These are phyloP conservation scores for Gryllus bimaculatus DNA, from an alignment of 1,140 invertebrate genomes.

Conservation along the genomic window DNA sequence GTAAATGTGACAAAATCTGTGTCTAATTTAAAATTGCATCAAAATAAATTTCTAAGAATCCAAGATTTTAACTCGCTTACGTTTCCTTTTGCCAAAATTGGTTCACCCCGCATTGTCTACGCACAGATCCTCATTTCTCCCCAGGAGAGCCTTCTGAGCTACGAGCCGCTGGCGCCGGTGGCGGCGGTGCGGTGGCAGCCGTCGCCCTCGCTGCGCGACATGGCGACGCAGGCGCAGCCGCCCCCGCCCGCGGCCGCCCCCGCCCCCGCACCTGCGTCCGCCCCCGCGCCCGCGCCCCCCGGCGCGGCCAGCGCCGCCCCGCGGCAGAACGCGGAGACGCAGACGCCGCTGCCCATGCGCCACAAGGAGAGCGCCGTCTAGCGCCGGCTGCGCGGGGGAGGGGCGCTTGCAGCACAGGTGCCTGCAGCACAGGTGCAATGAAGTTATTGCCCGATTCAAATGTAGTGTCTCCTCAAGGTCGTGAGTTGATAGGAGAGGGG, in stretches of 20 bases:
- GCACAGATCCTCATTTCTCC: neutral
- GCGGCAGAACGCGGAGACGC: slow-evolving; percentile 15
- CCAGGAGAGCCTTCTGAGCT: neutral
- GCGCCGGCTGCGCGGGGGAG: neutral
- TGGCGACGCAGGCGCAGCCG: neutral
- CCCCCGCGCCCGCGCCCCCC: neutral
- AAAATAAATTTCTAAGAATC: neutral
- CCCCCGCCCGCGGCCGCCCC: too few relatives aligned
- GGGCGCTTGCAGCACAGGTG: neutral
- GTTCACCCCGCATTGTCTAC: neutral
- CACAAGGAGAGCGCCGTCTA: slow-evolving; percentile 19
- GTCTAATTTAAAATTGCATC: neutral
- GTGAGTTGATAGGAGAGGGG: too few relatives aligned
- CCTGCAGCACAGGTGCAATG: too few relatives aligned
- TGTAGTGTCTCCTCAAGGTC: too few relatives aligned
- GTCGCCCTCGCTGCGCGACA: neutral
- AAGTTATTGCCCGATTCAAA: too few relatives aligned
- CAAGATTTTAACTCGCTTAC: neutral
- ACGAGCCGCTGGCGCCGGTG: neutral
- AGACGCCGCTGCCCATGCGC: slow-evolving; percentile 10
- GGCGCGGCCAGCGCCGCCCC: neutral
- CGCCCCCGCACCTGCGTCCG: too few relatives aligned
- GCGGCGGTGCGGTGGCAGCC: neutral
- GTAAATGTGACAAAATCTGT: too few relatives aligned
- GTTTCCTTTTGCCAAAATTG: neutral